phyloP scores from a whole-genome alignment of 1,140 invertebrate species.

The Harpegnathos saltator region DNA sequence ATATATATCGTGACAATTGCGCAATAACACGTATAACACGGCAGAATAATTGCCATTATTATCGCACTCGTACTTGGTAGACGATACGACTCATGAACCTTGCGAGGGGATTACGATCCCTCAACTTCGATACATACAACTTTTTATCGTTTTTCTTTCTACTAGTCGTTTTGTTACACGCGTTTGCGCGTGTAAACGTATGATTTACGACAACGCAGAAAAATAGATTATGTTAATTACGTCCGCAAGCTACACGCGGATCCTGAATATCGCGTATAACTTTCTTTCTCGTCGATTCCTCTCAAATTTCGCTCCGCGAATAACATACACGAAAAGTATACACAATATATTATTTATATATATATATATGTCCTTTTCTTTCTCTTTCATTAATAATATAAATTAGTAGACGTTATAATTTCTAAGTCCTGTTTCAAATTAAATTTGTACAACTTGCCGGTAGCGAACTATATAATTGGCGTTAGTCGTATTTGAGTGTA shows the following conservation, averaged over 20 bases:
- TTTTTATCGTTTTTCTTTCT: slow-evolving; percentile 58
- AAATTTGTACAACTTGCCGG: slow-evolving; percentile 81
- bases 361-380: no score
- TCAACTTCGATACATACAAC: slow-evolving; percentile 38
- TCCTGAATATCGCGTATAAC: slow-evolving; percentile 33
- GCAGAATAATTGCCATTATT: not conserved
- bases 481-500: slow-evolving; percentile 25
- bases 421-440: slow-evolving; percentile 73
- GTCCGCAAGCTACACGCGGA: slow-evolving; percentile 37
- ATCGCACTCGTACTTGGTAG: not conserved
- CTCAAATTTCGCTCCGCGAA: slow-evolving; percentile 11
- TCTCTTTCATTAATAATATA: slow-evolving; percentile 74
- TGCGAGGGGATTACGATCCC: slow-evolving; percentile 36
- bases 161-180: slow-evolving; percentile 10
- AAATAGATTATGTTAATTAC: slow-evolving; percentile 59
- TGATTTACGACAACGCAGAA: slow-evolving; percentile 37
- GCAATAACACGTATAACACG: slow-evolving; percentile 14
- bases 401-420: slow-evolving; percentile 74
- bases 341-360: slow-evolving; percentile 42
- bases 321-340: slow-evolving; percentile 46
- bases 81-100: slow-evolving; percentile 9
- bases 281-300: slow-evolving; percentile 16
- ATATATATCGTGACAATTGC: slow-evolving; percentile 18
- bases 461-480: slow-evolving; percentile 68
- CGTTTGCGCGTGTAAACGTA: slow-evolving; percentile 9